These are phyloP conservation scores for Diarsia dahlii DNA, from an alignment of 2,888 invertebrate genomes.

Conservation along the genomic window DNA sequence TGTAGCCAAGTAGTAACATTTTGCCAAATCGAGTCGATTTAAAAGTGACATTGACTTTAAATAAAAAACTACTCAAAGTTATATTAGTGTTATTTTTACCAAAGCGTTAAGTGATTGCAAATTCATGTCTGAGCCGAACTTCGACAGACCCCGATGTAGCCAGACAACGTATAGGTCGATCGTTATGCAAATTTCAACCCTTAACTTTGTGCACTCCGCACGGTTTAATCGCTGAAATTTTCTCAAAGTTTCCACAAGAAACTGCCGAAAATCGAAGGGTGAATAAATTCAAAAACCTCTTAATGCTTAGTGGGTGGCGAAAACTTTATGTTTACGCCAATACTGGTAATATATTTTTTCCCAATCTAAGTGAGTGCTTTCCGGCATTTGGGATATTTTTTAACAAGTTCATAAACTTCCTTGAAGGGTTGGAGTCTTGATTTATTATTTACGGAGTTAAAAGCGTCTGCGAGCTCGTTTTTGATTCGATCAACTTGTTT, in stretches of 20 bases:
- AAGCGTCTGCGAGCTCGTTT: slow-evolving; percentile 62
- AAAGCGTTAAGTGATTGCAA: slow-evolving; percentile 63
- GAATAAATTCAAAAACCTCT: slow-evolving; percentile 90
- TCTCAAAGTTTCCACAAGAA: slow-evolving; percentile 81
- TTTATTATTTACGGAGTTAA: slow-evolving; percentile 72
- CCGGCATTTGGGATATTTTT: slow-evolving; percentile 70
- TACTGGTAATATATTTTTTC: slow-evolving; percentile 72
- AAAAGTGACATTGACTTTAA: slow-evolving; percentile 15
- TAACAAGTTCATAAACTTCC: slow-evolving; percentile 72
- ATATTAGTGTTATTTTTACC: slow-evolving; percentile 27
- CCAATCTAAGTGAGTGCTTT: slow-evolving; percentile 79
- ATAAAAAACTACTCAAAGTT: slow-evolving; percentile 17
- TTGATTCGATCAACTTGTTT: slow-evolving; percentile 58
- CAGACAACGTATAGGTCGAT: slow-evolving; percentile 71
- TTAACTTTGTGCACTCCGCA: slow-evolving; percentile 85
- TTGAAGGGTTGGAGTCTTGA: slow-evolving; percentile 66
- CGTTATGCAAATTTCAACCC: slow-evolving; percentile 89
- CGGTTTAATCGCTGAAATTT: slow-evolving; percentile 87
- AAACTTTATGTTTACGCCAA: slow-evolving; percentile 84
- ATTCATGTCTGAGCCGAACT: slow-evolving; percentile 48
- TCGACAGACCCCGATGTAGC: slow-evolving; percentile 50
- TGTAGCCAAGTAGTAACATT: neutral
- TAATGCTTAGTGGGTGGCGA: slow-evolving; percentile 85
- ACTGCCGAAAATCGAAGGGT: slow-evolving; percentile 87
- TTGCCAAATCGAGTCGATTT: slow-evolving; percentile 6